Conservation (phyloP, 2,113 vertebrate species). For the Phainopepla nitens region DNA sequence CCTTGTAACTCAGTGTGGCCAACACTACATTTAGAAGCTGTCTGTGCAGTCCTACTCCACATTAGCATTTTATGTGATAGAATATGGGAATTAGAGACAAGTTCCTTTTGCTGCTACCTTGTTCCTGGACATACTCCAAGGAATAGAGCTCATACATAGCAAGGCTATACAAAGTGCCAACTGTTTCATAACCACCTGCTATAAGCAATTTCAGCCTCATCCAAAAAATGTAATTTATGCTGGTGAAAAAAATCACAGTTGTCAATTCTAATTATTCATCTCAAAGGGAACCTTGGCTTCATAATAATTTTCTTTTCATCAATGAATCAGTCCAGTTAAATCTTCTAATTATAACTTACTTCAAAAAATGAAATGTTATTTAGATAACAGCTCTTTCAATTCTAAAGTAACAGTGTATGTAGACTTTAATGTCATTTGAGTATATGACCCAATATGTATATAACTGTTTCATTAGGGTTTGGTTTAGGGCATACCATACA, state of each 20-base stretch:
- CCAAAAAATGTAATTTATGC: not conserved
- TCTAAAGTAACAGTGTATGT: not conserved
- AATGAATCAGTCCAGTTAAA: not conserved
- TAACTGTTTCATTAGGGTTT: not conserved
- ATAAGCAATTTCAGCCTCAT: not conserved
- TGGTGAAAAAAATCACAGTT: not conserved
- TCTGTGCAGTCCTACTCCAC: not conserved
- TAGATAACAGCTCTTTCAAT: not conserved
- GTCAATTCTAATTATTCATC: not conserved
- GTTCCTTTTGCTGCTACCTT: not conserved
- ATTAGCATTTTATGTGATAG: not conserved
- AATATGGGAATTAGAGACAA: not conserved
- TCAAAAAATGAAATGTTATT: not conserved
- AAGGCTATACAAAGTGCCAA: not conserved
- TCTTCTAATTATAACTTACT: not conserved
- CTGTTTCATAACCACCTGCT: not conserved
- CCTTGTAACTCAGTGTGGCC: not conserved
- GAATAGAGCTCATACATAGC: not conserved
- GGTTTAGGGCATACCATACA: not conserved
- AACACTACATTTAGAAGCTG: not conserved
- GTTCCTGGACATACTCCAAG: not conserved
- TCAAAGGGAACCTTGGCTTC: not conserved
- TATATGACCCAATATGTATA: not conserved
- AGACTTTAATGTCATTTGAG: not conserved
- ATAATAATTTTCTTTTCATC: constrained; percentile 5